phyloP scores from a whole-genome alignment of 2,113 vertebrate genomes.

The Etia nguti region DNA sequence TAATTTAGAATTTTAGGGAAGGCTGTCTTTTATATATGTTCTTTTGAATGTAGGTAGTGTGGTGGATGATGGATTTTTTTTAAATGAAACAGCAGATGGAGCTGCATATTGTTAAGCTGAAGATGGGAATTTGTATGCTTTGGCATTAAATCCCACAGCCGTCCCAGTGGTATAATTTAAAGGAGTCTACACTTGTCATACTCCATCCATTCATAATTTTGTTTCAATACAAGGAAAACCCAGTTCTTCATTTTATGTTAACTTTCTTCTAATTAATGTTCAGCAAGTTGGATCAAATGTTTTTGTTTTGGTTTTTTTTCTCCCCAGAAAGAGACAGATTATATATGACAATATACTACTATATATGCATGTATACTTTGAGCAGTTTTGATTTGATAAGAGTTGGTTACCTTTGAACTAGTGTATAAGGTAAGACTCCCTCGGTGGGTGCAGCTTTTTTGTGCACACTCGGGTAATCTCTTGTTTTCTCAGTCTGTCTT shows the following conservation, averaged over 20 bases:
- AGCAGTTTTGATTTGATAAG: background rate
- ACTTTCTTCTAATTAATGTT: background rate
- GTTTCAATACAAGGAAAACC: background rate
- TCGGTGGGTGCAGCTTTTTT: background rate
- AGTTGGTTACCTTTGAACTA: background rate
- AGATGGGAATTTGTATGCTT: background rate
- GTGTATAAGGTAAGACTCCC: background rate
- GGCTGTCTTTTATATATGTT: background rate
- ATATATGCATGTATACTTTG: background rate
- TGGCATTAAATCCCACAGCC: background rate
- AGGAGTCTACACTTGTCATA: background rate
- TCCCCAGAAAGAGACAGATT: no score
- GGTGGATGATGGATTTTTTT: background rate
- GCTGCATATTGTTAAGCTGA: constrained; percentile 6
- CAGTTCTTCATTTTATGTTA: background rate
- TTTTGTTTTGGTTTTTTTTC: background rate
- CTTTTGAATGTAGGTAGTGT: background rate
- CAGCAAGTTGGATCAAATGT: background rate
- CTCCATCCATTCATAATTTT: background rate
- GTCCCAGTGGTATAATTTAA: background rate
- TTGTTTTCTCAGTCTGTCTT: background rate
- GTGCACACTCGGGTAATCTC: background rate
- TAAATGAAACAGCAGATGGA: constrained; percentile 42
- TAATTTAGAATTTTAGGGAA: background rate
- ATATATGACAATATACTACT: background rate